Conservation (phyloP, 2,113 vertebrate genomes). For the Lutjanus erythropterus region DNA sequence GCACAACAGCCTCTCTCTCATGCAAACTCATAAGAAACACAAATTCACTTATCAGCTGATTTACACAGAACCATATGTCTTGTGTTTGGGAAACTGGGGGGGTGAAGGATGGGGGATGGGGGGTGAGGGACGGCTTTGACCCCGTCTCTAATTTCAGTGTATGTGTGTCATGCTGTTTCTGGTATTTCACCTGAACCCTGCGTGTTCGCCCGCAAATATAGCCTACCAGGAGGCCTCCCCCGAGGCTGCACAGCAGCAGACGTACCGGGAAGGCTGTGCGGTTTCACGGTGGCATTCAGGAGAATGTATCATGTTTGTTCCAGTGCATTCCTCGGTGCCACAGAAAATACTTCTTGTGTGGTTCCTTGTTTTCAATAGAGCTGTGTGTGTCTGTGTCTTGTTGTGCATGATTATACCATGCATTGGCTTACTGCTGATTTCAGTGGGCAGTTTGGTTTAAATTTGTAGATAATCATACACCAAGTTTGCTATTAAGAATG, state of each 20-base stretch:
- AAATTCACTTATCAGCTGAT: slow-evolving; percentile 44
- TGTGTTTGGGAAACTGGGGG: slow-evolving; percentile 20
- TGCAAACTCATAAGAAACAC: slow-evolving; percentile 1
- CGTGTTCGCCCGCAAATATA: slow-evolving; percentile 50
- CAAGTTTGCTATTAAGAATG: slow-evolving; percentile 5
- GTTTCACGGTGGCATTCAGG: slow-evolving; percentile 40
- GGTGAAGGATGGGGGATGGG: not conserved
- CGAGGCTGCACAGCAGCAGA: slow-evolving; percentile 8
- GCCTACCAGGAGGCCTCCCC: slow-evolving; percentile 18
- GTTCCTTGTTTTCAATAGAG: slow-evolving; percentile 14
- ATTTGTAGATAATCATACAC: slow-evolving; percentile 35
- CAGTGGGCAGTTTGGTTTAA: slow-evolving; percentile 36
- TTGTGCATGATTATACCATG: slow-evolving; percentile 20
- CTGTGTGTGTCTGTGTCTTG: slow-evolving; percentile 4
- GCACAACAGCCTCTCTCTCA: not conserved
- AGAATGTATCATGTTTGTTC: slow-evolving; percentile 50
- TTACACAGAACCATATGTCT: slow-evolving; percentile 37
- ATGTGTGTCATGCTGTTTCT: slow-evolving; percentile 53
- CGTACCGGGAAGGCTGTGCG: not conserved
- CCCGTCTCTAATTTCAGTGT: slow-evolving; percentile 52
- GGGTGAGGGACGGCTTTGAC: slow-evolving; percentile 33
- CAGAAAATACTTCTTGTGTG: slow-evolving; percentile 39
- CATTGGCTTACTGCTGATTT: slow-evolving; percentile 5
- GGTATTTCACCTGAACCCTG: slow-evolving; percentile 68
- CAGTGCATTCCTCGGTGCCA: slow-evolving; percentile 29